These are phyloP conservation scores for Dendroctonus valens DNA, from an alignment of 1,140 invertebrate genomes.

Conservation along the genomic window DNA sequence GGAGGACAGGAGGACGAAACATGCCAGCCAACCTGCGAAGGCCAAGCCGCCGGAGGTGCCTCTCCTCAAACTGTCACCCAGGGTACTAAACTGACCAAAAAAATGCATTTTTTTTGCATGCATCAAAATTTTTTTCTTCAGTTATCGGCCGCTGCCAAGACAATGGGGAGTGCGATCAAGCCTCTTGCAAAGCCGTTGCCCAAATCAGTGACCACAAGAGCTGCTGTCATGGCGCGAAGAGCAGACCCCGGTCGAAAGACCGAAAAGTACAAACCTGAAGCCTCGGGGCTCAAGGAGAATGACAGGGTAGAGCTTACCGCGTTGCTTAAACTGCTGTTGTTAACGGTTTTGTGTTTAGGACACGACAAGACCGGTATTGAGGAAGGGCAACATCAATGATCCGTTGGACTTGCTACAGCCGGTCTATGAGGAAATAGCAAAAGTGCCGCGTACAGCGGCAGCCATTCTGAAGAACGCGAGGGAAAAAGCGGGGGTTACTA, in stretches of 20 bases:
- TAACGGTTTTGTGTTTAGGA: no score
- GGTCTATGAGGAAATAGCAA: slow-evolving; percentile 41
- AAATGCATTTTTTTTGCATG: no score
- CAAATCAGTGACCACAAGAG: slow-evolving; percentile 12
- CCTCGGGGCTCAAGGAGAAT: background rate
- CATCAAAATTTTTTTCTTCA: no score
- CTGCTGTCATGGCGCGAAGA: background rate
- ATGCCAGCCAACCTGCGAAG: background rate
- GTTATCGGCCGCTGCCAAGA: no score
- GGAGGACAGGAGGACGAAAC: background rate
- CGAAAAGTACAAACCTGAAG: slow-evolving; percentile 13
- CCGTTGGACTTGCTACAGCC: slow-evolving; percentile 41
- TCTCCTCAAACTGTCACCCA: background rate
- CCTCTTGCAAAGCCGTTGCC: background rate
- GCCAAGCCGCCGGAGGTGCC: background rate
- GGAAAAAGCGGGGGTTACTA: slow-evolving; percentile 5
- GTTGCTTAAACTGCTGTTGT: background rate
- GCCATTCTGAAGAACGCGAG: slow-evolving; percentile 19
- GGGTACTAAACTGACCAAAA: background rate
- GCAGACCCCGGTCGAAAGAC: background rate
- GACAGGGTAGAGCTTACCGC: background rate
- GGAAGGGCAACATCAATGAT: slow-evolving; percentile 37
- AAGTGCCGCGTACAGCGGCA: slow-evolving; percentile 31
- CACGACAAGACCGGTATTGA: background rate
- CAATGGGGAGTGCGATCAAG: background rate